Base-by-base conservation (phyloP, 1,140 invertebrate species). In the Brachionus calyciflorus region DNA sequence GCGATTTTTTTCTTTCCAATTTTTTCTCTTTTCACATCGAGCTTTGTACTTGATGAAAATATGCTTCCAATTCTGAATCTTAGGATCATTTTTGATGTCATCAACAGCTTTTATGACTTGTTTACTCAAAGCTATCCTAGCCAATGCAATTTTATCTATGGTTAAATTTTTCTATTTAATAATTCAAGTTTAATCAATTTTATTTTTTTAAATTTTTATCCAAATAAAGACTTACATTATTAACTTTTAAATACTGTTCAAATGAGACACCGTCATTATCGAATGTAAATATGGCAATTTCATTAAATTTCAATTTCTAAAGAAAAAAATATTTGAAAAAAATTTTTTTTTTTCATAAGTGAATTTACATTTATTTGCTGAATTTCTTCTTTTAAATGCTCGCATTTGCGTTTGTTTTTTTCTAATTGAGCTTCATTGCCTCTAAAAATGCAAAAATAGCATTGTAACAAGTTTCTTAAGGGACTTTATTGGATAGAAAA, bases 1-100 rank as follows among this genome's bases (percentile, higher is more conserved):
- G 19, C 51, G 46, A 49, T 51, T 49, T 55, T 73, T 73, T 55
- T 73, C 69, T 49, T 55, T 73, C 69, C 69, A 73, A 55, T 73
- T 73, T 41, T 30, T 49, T 51, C 69, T 73, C 24, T 73, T 73
- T 73, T 73, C 69, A 17, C 69, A 73, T 49, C 69, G 7, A 24
- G 69, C 69, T 37, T 73, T 73, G 24, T 73, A 73, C 24, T 49
- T 19, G 4, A 73, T 73, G 17, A 73, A 73, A 40, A 55, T 19
- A 12, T 55, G 7, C n/a, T 73, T 73, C 69, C 69, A 73, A 24
- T 51, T 41, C 4, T 33, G 28, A 24, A 73, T 73, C 21, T 73
- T 73, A 4, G 30, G 17, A 51, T 73, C 69, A 49, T 73, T 73
- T 73, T 73, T 73, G 14, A 73, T 73, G 1, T 55, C 30, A 5